phyloP scores from a whole-genome alignment of 2,113 vertebrate species.

The Platichthys stellatus region DNA sequence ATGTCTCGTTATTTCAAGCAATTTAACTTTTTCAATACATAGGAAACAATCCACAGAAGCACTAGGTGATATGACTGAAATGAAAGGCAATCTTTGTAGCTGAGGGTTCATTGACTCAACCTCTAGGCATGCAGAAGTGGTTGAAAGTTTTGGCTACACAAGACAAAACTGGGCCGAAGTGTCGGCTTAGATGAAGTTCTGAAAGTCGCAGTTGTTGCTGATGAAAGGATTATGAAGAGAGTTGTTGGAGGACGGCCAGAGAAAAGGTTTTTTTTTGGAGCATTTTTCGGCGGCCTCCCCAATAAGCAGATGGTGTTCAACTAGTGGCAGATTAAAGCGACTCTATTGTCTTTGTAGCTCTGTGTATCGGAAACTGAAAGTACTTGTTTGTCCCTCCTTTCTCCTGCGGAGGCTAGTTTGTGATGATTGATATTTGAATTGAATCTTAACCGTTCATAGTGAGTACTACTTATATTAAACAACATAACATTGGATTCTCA shows the following conservation, averaged over 20 bases:
- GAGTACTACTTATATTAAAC: neutral
- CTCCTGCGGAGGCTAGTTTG: slow-evolving; percentile 8
- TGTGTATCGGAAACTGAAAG: slow-evolving; percentile 49
- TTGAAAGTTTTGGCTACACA: slow-evolving; percentile 27
- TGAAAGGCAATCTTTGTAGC: slow-evolving; percentile 40
- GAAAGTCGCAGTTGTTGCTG: slow-evolving; percentile 47
- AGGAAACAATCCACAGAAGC: slow-evolving; percentile 16
- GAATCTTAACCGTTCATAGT: neutral
- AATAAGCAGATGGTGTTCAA: slow-evolving; percentile 64
- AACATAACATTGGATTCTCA: neutral
- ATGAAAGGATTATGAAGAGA: slow-evolving; percentile 45
- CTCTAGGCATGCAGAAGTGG: slow-evolving; percentile 27
- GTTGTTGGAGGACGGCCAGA: slow-evolving; percentile 54
- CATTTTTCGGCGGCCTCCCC: slow-evolving; percentile 43
- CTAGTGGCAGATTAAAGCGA: slow-evolving; percentile 58
- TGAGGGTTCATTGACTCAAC: slow-evolving; percentile 31
- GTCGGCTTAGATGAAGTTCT: slow-evolving; percentile 43
- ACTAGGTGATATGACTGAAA: slow-evolving; percentile 25
- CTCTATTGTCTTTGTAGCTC: slow-evolving; percentile 50
- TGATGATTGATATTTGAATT: slow-evolving; percentile 14
- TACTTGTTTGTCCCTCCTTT: slow-evolving; percentile 29
- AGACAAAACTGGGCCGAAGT: slow-evolving; percentile 7
- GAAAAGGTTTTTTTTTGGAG: slow-evolving; percentile 35
- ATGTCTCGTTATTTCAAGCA: slow-evolving; percentile 21
- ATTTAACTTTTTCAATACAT: slow-evolving; percentile 24